These are phyloP conservation scores for Peucedramus taeniatus DNA, from an alignment of 2,113 vertebrate species.

Conservation along the genomic window DNA sequence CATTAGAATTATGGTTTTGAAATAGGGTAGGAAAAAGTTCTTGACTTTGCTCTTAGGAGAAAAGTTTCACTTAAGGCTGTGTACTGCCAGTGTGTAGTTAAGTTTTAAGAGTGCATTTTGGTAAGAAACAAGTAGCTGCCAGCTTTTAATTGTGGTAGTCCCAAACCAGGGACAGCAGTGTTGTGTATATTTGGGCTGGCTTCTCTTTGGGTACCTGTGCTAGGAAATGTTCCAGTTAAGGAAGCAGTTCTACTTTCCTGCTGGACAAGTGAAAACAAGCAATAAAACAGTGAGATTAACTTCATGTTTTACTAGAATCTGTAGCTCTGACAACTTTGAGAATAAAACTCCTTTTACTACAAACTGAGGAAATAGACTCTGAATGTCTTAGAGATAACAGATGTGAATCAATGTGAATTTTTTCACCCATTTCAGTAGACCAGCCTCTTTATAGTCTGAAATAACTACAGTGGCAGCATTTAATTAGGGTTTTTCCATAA, in stretches of 20 bases:
- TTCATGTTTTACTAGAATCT: background rate
- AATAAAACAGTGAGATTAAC: background rate
- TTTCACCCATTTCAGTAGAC: background rate
- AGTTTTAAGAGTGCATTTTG: background rate
- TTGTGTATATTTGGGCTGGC: background rate
- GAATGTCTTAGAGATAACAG: background rate
- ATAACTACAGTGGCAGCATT: background rate
- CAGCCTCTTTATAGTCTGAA: background rate
- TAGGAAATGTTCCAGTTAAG: background rate
- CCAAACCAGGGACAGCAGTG: fast-evolving
- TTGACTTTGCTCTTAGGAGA: background rate
- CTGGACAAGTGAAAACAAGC: background rate
- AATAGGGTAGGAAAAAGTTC: background rate
- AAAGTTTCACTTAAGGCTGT: background rate
- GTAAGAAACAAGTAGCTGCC: background rate
- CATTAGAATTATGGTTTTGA: background rate
- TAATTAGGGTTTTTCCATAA: background rate
- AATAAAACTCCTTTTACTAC: background rate
- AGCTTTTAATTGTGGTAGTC: background rate
- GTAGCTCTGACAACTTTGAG: background rate
- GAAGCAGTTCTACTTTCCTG: background rate
- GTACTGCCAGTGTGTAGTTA: background rate
- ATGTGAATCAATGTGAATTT: background rate
- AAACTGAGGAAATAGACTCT: background rate
- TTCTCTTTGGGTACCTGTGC: background rate